Base-by-base conservation (phyloP, 1,140 invertebrate species). In the Aphelenchoides fujianensis region DNA sequence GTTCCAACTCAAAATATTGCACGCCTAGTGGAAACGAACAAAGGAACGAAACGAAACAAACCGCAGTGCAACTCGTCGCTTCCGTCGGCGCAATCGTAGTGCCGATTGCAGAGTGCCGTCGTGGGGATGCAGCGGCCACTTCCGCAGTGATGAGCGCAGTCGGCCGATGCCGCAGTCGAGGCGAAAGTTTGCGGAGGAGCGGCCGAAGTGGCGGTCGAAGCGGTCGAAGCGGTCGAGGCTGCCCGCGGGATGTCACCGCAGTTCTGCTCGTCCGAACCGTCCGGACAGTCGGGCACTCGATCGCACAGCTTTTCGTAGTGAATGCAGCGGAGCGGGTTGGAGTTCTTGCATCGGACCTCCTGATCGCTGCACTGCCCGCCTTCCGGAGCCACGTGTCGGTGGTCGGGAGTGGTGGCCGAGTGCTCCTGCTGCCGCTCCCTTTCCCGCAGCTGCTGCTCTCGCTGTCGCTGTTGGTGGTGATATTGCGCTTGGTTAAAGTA, bases 1-100 rank as follows among this genome's bases (percentile, higher is more conserved):
- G n/a, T n/a, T n/a, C 34, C 12, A 66, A 66, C 7, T 66, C 53
- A 2, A 66, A 66, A n/a, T 64, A n/a, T n/a, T n/a, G n/a, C n/a
- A n/a, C n/a, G n/a, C n/a, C n/a, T n/a, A n/a, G n/a, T n/a, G n/a
- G n/a, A n/a, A n/a, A n/a, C n/a, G n/a, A n/a, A n/a, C n/a, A n/a
- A n/a, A n/a, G n/a, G n/a, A n/a, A n/a, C n/a, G 23, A 53, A 7
- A 61, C 2, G 36, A 73, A 72, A 69, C 16, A 27, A 7, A 86
- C 86, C 88, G 82, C 91, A 92, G 84, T 90, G 87, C 72, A 88
- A 86, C 86, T 92, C 91, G 84, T 92, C 91, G n/a, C 89, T 90
- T 80, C 89, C 88, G 81, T 92, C 90, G 73, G 89, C 90, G 83
- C 91, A 92, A 81, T 92, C 90, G 76, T 91, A 89, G 28, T 66